A percentile compares a stretch with the other conserved stretches of the same genome.
phyloP scores from a whole-genome alignment of 2,888 invertebrate species.

The Cryptus armator region DNA sequence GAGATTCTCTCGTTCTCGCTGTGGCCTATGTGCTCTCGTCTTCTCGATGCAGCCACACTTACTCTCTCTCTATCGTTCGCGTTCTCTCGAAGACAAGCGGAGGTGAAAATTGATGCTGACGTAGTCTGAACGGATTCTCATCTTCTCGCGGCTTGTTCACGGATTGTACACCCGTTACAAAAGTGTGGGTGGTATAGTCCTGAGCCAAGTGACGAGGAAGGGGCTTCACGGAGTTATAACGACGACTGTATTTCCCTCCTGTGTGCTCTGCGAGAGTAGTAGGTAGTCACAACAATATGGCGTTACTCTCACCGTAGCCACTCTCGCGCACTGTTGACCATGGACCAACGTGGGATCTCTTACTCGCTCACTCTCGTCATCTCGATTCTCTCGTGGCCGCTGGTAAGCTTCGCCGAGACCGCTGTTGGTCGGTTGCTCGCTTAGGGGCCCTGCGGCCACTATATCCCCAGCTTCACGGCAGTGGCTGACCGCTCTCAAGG shows the following conservation, averaged over 20 bases:
- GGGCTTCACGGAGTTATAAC: conserved; percentile 38
- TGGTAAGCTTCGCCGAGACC: conserved; percentile 54
- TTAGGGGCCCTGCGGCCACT: conserved; percentile 38
- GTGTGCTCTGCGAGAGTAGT: conserved; percentile 62
- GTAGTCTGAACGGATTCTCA: conserved; percentile 26
- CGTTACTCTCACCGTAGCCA: conserved; percentile 64
- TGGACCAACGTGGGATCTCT: conserved; percentile 44
- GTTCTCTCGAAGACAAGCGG: conserved; percentile 11
- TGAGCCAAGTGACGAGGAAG: not conserved
- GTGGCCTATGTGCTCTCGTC: too few species aligned
- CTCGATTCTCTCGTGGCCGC: conserved; percentile 44
- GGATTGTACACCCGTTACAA: conserved; percentile 59
- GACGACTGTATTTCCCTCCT: conserved; percentile 27
- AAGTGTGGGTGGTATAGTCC: conserved; percentile 66
- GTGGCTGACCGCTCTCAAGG: conserved; percentile 84
- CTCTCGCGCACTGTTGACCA: conserved; percentile 59
- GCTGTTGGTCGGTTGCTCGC: conserved; percentile 5
- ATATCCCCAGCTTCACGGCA: conserved; percentile 66
- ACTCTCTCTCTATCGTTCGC: not conserved
- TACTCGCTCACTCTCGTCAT: conserved; percentile 35
- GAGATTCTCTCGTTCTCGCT: conserved; percentile 26
- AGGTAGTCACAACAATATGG: conserved; percentile 78
- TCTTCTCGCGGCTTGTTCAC: conserved; percentile 24
- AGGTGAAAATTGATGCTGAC: conserved; percentile 65
- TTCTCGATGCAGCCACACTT: too few species aligned